phyloP scores from a whole-genome alignment of 2,888 invertebrate species.

The Apamea monoglypha region DNA sequence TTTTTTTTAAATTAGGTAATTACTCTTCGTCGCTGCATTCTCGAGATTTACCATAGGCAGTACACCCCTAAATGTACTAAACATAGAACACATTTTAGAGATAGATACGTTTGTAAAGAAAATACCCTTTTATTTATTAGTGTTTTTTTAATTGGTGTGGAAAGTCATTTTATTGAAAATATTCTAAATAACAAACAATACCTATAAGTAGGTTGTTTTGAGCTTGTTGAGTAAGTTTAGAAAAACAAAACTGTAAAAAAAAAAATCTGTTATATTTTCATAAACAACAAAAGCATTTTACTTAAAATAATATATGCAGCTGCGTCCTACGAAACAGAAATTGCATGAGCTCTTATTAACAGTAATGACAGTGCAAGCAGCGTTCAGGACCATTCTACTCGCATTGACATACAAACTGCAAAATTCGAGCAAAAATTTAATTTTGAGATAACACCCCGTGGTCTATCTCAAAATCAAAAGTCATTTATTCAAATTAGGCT shows the following conservation, averaged over 20 bases:
- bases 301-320: slow-evolving; percentile 23
- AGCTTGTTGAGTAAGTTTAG: not conserved
- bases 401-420: slow-evolving; percentile 69
- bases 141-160: not conserved
- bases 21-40: not conserved
- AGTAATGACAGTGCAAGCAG: not conserved
- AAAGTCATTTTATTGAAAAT: not conserved
- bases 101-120: not conserved
- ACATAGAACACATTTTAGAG: not conserved
- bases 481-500: not conserved
- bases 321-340: not conserved
- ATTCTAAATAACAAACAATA: not conserved
- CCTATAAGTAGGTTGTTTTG: not conserved
- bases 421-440: slow-evolving; percentile 68
- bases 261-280: too few relatives aligned
- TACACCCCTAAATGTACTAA: not conserved
- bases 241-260: not conserved
- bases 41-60: not conserved
- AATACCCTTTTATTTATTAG: not conserved
- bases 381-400: slow-evolving; percentile 32
- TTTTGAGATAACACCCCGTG: slow-evolving; percentile 58
- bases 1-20: not conserved
- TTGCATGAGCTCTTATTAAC: slow-evolving; percentile 24
- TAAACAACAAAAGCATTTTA: not conserved
- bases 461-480: not conserved